A percentile compares a stretch with the other conserved stretches of the same genome.
Conservation (phyloP, 2,113 vertebrate species). For the Spermophilus dauricus region DNA sequence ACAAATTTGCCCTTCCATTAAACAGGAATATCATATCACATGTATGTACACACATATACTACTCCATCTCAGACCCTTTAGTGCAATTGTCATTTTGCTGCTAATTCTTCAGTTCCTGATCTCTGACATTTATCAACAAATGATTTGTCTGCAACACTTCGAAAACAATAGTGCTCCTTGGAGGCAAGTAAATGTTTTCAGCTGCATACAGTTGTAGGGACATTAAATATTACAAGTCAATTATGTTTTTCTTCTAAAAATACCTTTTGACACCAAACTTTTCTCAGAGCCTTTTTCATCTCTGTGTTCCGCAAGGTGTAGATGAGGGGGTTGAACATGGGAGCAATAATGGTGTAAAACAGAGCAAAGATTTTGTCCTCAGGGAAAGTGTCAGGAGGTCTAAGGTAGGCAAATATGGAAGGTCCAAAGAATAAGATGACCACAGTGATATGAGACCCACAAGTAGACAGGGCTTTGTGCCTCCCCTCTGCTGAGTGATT, state of each 20-base stretch:
- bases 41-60: too few relatives aligned
- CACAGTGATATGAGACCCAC: too few relatives aligned
- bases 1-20: background rate
- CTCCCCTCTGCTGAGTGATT: too few relatives aligned
- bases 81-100: background rate
- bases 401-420: too few relatives aligned
- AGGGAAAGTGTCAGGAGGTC: background rate
- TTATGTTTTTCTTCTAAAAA: background rate
- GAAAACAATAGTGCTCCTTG: background rate
- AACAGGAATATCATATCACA: background rate
- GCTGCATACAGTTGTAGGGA: background rate
- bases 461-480: too few relatives aligned
- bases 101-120: background rate
- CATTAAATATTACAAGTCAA: background rate
- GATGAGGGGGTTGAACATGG: slow-evolving; percentile 57
- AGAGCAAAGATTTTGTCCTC: slow-evolving; percentile 56
- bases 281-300: slow-evolving; percentile 36
- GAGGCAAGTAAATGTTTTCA: background rate
- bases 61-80: background rate
- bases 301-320: slow-evolving; percentile 62
- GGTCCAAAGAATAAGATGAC: too few relatives aligned
- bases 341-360: slow-evolving; percentile 34
- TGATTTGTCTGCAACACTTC: background rate
- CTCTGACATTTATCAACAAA: background rate
- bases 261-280: background rate